These are phyloP conservation scores for Hirtodrosophila alboralis DNA, from an alignment of 2,888 invertebrate species.

Conservation along the genomic window DNA sequence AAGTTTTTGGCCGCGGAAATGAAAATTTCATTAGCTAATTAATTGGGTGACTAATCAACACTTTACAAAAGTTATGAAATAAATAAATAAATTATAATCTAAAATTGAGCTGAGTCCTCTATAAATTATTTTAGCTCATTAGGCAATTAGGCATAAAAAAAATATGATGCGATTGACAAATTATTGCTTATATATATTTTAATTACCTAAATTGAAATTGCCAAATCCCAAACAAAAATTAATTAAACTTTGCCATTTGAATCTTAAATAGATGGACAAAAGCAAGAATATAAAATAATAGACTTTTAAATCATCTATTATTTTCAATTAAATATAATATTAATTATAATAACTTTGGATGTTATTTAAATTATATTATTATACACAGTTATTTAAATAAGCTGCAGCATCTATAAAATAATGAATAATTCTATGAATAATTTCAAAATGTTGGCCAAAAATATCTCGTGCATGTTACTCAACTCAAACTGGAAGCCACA, in stretches of 20 bases:
- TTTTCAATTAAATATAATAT: no score
- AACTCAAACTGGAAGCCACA: conserved; percentile 3
- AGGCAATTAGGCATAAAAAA: conserved; percentile 9
- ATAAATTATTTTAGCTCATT: conserved; percentile 25
- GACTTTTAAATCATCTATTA: no score
- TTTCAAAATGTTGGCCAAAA: no score
- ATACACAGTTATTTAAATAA: background rate
- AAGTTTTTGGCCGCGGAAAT: conserved; percentile 40
- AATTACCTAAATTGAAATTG: conserved; percentile 52
- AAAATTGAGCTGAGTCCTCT: conserved; percentile 12
- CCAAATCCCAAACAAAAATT: no score
- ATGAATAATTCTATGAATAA: no score
- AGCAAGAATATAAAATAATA: conserved; percentile 21
- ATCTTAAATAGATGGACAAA: no score
- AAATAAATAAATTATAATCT: conserved; percentile 24
- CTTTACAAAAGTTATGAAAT: conserved; percentile 23
- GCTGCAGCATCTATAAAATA: background rate
- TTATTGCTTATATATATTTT: conserved; percentile 42
- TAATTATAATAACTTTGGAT: no score
- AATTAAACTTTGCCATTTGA: conserved; percentile 18
- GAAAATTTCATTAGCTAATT: conserved; percentile 73
- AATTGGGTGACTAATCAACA: conserved; percentile 52
- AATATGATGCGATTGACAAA: conserved; percentile 38
- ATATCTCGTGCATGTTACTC: no score
- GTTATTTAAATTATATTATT: no score